These are phyloP conservation scores for Hermatobates lingyangjiaoensis DNA, from an alignment of 1,140 invertebrate species.

Conservation along the genomic window DNA sequence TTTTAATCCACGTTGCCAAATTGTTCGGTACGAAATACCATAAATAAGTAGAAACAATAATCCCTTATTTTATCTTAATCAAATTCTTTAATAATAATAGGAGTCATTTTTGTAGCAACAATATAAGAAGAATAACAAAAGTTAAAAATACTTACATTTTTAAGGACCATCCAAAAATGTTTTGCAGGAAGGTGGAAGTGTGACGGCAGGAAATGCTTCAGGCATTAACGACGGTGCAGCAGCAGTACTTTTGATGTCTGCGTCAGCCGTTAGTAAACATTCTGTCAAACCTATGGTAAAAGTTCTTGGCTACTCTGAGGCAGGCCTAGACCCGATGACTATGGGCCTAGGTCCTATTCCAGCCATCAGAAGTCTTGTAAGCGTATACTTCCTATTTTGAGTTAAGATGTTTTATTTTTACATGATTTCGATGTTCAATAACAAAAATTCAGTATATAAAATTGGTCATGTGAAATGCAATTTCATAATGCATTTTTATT, in stretches of 20 bases:
- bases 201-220: constrained; percentile 62
- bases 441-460: too few species aligned
- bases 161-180: neutral
- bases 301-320: constrained; percentile 43
- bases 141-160: too few species aligned
- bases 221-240: constrained; percentile 78
- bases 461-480: too few species aligned
- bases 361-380: constrained; percentile 42
- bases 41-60: too few species aligned
- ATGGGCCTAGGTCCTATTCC: constrained; percentile 63
- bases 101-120: neutral
- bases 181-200: constrained; percentile 41
- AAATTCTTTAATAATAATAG: neutral
- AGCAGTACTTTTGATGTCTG: constrained; percentile 48
- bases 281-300: constrained; percentile 35
- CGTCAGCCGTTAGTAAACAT: constrained; percentile 29
- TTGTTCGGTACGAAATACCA: too few species aligned
- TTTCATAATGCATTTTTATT: too few species aligned
- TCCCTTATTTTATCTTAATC: too few species aligned
- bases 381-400: constrained; percentile 18
- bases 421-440: too few species aligned
- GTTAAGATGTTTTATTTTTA: too few species aligned
- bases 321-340: constrained; percentile 46
- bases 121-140: too few species aligned
- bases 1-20: too few species aligned